A percentile compares a stretch with the other conserved stretches of the same genome.
These are phyloP conservation scores for Syngnathus acus DNA, from an alignment of 2,797 vertebrate genomes.

Conservation along the genomic window DNA sequence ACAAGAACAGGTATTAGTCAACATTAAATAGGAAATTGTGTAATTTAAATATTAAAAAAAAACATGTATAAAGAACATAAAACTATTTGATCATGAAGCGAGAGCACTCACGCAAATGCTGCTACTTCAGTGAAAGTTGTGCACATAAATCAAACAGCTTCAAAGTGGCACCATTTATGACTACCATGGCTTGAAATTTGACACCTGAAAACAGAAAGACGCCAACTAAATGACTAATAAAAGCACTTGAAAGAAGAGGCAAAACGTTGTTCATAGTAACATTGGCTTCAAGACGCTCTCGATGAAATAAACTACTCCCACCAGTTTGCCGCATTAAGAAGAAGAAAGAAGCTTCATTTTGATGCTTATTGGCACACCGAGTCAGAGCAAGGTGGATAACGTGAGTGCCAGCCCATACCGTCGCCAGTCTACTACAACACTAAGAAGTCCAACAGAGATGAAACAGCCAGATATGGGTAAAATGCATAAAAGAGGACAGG, in stretches of 20 bases:
- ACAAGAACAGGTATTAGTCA: conserved; percentile 12
- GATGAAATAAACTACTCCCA: conserved; percentile 5
- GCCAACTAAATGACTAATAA: conserved; percentile 31
- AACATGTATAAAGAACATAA: background rate
- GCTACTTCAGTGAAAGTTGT: conserved; percentile 8
- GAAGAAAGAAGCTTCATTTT: background rate
- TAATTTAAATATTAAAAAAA: background rate
- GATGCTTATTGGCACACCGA: conserved; percentile 15
- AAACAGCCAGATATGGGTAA: conserved; percentile 30
- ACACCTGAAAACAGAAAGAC: conserved; percentile 40
- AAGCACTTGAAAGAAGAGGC: conserved; percentile 24
- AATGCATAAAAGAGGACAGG: conserved; percentile 47
- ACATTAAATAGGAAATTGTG: no score
- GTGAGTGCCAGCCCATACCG: conserved; percentile 36
- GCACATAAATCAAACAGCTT: conserved; percentile 13
- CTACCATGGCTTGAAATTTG: conserved; percentile 50
- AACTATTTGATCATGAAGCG: background rate
- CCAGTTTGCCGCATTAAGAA: conserved; percentile 19
- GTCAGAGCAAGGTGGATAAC: conserved; percentile 1
- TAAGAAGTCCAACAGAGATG: conserved; percentile 29
- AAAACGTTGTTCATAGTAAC: background rate
- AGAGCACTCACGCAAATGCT: background rate
- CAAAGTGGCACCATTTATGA: conserved; percentile 15
- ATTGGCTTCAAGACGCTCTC: conserved; percentile 18
- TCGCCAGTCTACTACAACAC: conserved; percentile 16